Percentiles rank a stretch among this genome's conserved stretches.
These are phyloP conservation scores for Rhyacophila evoluta DNA, from an alignment of 2,888 invertebrate species.

Conservation along the genomic window DNA sequence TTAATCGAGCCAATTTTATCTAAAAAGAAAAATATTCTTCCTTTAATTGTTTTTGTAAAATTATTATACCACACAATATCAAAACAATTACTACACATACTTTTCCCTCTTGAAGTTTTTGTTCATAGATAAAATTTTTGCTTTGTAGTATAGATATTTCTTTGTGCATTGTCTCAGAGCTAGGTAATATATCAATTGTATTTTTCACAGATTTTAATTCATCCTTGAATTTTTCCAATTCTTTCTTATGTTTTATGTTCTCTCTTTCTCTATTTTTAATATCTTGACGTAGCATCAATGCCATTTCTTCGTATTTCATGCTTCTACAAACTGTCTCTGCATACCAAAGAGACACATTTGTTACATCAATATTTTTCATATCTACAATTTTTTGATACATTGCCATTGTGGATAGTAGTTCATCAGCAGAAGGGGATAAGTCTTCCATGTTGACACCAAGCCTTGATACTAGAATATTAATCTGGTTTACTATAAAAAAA, in stretches of 20 bases:
- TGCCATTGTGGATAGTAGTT: slow-evolving; percentile 59
- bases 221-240: slow-evolving; percentile 55
- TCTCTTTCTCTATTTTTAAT: slow-evolving; percentile 61
- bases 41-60: neutral
- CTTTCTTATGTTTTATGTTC: slow-evolving; percentile 62
- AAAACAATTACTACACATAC: slow-evolving; percentile 56
- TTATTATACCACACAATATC: too few species aligned
- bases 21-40: slow-evolving; percentile 56
- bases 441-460: slow-evolving; percentile 61
- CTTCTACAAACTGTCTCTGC: slow-evolving; percentile 59
- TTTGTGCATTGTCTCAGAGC: slow-evolving; percentile 63
- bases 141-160: slow-evolving; percentile 62
- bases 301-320: slow-evolving; percentile 62
- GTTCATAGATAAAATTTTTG: slow-evolving; percentile 64
- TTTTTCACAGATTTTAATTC: slow-evolving; percentile 61
- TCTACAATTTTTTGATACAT: slow-evolving; percentile 57
- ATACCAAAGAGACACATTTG: slow-evolving; percentile 60
- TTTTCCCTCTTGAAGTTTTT: slow-evolving; percentile 63
- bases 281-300: slow-evolving; percentile 63
- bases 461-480: slow-evolving; percentile 57
- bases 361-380: slow-evolving; percentile 60
- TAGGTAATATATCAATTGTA: slow-evolving; percentile 59
- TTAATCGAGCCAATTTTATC: slow-evolving; percentile 61
- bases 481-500: slow-evolving; percentile 40
- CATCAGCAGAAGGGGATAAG: slow-evolving; percentile 63